A percentile compares a stretch with the other conserved stretches of the same genome.
These are phyloP conservation scores for Percopsis omiscomaycus DNA, from an alignment of 2,797 vertebrate genomes.

Conservation along the genomic window DNA sequence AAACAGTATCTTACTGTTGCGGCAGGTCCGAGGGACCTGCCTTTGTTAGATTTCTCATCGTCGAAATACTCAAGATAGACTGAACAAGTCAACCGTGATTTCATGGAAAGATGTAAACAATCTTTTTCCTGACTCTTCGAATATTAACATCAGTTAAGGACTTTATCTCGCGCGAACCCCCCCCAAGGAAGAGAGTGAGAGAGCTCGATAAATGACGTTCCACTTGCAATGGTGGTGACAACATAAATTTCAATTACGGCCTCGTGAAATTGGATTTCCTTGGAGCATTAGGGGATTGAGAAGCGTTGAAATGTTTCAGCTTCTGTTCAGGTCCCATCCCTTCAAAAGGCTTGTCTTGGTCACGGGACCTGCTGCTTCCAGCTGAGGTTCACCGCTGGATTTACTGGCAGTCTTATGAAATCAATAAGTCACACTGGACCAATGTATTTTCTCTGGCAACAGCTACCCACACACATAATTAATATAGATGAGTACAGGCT, in stretches of 20 bases:
- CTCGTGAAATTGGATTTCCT: slow-evolving; percentile 77
- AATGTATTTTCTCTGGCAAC: slow-evolving; percentile 65
- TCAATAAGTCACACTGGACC: slow-evolving; percentile 76
- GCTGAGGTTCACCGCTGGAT: slow-evolving; percentile 38
- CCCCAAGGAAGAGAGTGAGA: slow-evolving; percentile 36
- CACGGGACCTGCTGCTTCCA: slow-evolving; percentile 52
- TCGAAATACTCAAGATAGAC: slow-evolving; percentile 1
- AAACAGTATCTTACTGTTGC: background rate
- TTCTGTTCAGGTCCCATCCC: slow-evolving; percentile 55
- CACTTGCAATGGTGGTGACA: slow-evolving; percentile 61
- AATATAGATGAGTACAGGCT: slow-evolving; percentile 70
- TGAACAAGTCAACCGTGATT: slow-evolving; percentile 45
- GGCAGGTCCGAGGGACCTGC: slow-evolving; percentile 1
- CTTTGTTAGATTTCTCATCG: slow-evolving; percentile 1
- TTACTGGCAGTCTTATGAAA: slow-evolving; percentile 69
- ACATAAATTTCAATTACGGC: slow-evolving; percentile 80
- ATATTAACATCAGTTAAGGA: slow-evolving; percentile 47
- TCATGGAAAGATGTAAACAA: slow-evolving; percentile 26
- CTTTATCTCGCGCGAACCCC: slow-evolving; percentile 21
- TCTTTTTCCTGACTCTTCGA: slow-evolving; percentile 33
- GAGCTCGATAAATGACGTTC: slow-evolving; percentile 61
- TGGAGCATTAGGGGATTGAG: slow-evolving; percentile 69
- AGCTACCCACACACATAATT: slow-evolving; percentile 57
- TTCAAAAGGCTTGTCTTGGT: slow-evolving; percentile 44
- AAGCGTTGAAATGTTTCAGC: slow-evolving; percentile 63